phyloP scores from a whole-genome alignment of 2,113 vertebrate genomes.

The Aldabrachelys gigantea region DNA sequence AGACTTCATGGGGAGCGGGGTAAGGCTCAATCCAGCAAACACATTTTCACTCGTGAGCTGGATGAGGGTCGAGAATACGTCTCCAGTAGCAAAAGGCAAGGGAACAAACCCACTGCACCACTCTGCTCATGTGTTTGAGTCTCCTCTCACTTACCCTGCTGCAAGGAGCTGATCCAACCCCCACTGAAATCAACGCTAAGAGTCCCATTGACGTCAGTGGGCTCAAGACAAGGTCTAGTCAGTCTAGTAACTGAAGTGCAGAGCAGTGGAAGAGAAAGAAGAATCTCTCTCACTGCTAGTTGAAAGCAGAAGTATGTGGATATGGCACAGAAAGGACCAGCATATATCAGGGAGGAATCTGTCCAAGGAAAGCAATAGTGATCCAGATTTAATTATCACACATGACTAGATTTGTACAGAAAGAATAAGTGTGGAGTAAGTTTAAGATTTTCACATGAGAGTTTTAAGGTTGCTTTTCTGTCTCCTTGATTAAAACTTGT shows the following conservation, averaged over 20 bases:
- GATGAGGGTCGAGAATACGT: not conserved
- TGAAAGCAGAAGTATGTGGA: not conserved
- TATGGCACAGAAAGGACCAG: not conserved
- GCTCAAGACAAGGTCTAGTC: not conserved
- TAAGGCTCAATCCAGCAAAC: not conserved
- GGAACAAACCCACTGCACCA: not conserved
- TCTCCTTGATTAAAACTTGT: not conserved
- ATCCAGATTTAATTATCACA: not conserved
- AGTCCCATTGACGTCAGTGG: not conserved
- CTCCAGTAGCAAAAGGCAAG: not conserved
- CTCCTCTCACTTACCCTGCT: not conserved
- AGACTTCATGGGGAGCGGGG: not conserved
- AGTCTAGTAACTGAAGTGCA: not conserved
- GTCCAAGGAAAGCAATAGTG: not conserved
- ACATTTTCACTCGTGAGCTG: not conserved
- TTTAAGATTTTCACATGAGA: not conserved
- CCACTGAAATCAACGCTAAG: not conserved
- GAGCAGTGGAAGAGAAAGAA: not conserved
- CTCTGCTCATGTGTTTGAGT: not conserved
- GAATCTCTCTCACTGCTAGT: accelerated
- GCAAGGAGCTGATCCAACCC: not conserved
- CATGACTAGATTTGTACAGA: not conserved
- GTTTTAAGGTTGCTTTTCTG: accelerated
- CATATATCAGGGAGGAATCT: not conserved
- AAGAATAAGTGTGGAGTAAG: not conserved